Conservation (phyloP, 2,113 vertebrate species). For the Myotis davidii region DNA sequence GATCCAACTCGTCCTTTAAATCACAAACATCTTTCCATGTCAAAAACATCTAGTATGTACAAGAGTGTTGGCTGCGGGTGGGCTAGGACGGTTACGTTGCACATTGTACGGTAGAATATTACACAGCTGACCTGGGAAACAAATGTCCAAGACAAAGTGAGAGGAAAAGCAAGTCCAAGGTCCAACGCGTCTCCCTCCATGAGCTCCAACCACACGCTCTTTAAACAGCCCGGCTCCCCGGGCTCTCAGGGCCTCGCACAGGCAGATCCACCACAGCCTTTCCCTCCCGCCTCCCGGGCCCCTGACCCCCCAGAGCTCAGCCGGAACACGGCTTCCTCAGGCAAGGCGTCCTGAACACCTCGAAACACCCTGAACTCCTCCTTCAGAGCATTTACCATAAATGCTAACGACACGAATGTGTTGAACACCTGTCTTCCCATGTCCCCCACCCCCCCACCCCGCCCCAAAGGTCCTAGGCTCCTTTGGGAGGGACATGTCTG, state of each 20-base stretch:
- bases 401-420: fast-evolving
- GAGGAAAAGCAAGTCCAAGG: background rate
- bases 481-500: background rate
- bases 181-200: background rate
- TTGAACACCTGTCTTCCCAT: background rate
- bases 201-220: background rate
- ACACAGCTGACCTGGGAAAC: background rate
- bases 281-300: background rate
- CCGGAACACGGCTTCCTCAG: background rate
- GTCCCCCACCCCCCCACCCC: no score
- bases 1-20: background rate
- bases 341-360: background rate
- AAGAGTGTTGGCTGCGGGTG: background rate
- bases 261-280: fast-evolving
- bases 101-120: fast-evolving
- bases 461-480: background rate
- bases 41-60: background rate
- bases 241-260: background rate
- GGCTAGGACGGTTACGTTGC: background rate
- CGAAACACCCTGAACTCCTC: background rate
- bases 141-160: background rate
- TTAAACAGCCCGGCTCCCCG: fast-evolving
- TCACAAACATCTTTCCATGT: background rate
- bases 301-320: background rate
- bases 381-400: background rate